Conservation (phyloP, 2,888 invertebrate genomes). For the Drosophila sordidapex region DNA sequence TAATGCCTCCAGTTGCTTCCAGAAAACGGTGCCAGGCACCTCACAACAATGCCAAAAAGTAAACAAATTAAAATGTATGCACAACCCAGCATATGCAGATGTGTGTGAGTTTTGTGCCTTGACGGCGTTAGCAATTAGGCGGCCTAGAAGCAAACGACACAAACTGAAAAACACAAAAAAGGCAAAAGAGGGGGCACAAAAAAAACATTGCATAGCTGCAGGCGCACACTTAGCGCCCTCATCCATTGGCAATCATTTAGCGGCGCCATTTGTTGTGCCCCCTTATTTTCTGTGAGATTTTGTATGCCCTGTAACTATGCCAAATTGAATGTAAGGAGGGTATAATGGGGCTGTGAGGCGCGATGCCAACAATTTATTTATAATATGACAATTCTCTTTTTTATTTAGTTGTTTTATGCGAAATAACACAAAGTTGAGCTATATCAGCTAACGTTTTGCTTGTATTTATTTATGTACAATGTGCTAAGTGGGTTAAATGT, state of each 20-base stretch:
- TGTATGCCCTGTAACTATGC: conserved; percentile 20
- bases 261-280: conserved; percentile 48
- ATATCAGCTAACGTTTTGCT: too few relatives aligned
- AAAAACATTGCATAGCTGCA: conserved; percentile 70
- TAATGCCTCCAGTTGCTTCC: conserved; percentile 22
- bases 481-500: not conserved
- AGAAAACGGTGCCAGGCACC: conserved; percentile 50
- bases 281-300: conserved; percentile 18
- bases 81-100: conserved; percentile 44
- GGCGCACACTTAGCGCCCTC: conserved; percentile 51
- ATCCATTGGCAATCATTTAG: conserved; percentile 64
- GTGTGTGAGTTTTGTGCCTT: conserved; percentile 36
- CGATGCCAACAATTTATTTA: too few relatives aligned
- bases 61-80: conserved; percentile 78
- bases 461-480: not conserved
- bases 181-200: not conserved
- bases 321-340: not conserved
- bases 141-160: conserved; percentile 13
- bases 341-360: not conserved
- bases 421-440: not conserved
- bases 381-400: not conserved
- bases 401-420: not conserved
- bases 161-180: not conserved
- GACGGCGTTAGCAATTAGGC: conserved; percentile 65
- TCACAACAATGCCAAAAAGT: conserved; percentile 71